Conservation (phyloP, 2,113 vertebrate genomes). For the Anhinga anhinga region DNA sequence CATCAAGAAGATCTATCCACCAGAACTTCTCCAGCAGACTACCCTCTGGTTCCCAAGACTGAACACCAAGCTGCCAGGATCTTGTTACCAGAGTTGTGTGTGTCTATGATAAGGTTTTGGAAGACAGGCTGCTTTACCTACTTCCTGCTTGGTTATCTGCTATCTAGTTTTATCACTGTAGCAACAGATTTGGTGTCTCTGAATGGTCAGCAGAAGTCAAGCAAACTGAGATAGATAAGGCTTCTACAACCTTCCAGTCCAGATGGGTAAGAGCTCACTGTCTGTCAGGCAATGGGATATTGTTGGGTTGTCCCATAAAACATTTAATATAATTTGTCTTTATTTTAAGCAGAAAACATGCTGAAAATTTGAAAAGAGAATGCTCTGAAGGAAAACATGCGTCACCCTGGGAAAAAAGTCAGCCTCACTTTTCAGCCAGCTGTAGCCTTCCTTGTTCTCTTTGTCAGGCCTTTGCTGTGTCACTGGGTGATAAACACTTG, state of each 20-base stretch:
- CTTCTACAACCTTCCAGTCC: background rate
- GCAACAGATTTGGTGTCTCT: background rate
- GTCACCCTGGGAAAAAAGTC: background rate
- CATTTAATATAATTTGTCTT: background rate
- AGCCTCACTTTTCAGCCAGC: background rate
- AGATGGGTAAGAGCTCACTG: background rate
- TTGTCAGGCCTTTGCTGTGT: background rate
- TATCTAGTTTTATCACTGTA: background rate
- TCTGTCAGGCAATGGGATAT: background rate
- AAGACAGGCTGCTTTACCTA: background rate
- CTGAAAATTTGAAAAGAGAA: background rate
- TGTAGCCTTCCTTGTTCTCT: background rate
- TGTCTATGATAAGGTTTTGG: background rate
- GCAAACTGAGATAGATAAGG: background rate
- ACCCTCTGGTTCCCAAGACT: background rate
- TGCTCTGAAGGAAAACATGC: background rate
- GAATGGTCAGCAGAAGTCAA: background rate
- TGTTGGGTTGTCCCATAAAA: background rate
- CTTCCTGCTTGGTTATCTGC: background rate
- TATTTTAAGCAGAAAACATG: background rate
- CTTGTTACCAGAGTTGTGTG: background rate
- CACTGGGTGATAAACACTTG: background rate
- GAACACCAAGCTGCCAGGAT: background rate
- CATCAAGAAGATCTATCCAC: background rate
- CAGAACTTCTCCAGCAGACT: background rate